Base-by-base conservation (phyloP, 2,888 invertebrate genomes). In the Epistrophella euchroma region DNA sequence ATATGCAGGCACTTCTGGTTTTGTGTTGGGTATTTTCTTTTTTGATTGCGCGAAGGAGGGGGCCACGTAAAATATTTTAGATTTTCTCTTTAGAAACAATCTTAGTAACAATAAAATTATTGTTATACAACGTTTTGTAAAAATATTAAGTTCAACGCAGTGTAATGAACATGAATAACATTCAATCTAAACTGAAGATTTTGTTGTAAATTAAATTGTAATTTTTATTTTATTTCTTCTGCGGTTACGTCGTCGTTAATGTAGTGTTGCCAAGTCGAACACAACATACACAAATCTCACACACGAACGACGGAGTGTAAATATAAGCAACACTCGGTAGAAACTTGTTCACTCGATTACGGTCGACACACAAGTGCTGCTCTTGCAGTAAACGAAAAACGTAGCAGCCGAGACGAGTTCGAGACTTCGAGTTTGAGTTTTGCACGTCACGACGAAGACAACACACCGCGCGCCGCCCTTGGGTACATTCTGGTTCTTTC, bases 311-410 rank as follows among this genome's bases (percentile, higher is more conserved):
- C 80, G 80, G 64, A 79, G 79, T 71, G 74, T 58, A 28, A 32
- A 47, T 64, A 56, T 19, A 50, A 45, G 35, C 72, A 45, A 47
- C 73, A 62, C 79, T 75, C 79, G 56, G 75, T 52, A 71, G 19
- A 75, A 76, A 85, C 77, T 86, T 86, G 86, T 78, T 82, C 74
- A 82, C 86, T 81, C 81, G 76, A 78, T 50, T 50, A 77, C 82
- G 86, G 86, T 86, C 86, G 82, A 78, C 82, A 82, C 78, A 86
- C 82, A 86, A 86, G 82, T 86, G 82, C 82, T 86, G 82, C 52
- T 82, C 80, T 71, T 76, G 80, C 80, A 85, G 50, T 75, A 66
- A 45, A 58, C 68, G 70, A 81, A 60, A 70, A 68, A 40, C 52
- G 50, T 35, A 52, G 68, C 68, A 52, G 19, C 37, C 37, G 66